Conservation (phyloP, 2,113 vertebrate genomes). For the Laticauda laticaudata region DNA sequence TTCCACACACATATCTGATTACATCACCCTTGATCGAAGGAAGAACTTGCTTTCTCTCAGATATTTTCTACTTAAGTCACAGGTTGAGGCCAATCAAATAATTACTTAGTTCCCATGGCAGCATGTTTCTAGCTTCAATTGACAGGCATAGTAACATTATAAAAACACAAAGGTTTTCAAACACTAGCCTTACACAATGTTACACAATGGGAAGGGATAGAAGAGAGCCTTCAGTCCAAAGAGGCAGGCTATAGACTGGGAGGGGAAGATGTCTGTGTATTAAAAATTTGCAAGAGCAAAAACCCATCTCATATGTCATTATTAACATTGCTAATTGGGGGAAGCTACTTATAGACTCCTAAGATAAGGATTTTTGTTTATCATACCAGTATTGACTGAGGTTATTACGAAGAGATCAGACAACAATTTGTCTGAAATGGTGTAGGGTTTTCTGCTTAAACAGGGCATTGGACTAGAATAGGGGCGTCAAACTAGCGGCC, state of each 20-base stretch:
- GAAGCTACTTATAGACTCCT: background rate
- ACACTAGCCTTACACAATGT: background rate
- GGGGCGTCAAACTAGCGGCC: too few relatives aligned
- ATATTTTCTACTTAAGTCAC: background rate
- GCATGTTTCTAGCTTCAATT: background rate
- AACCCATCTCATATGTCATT: background rate
- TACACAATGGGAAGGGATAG: background rate
- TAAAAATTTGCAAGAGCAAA: background rate
- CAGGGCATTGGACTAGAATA: background rate
- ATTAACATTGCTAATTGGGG: background rate
- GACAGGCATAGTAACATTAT: background rate
- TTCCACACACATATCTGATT: background rate
- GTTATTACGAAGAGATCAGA: background rate
- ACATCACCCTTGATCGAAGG: background rate
- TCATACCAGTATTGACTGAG: background rate
- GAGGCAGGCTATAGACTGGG: background rate
- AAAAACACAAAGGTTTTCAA: background rate
- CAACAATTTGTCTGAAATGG: background rate
- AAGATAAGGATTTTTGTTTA: background rate
- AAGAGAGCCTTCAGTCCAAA: background rate
- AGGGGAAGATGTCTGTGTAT: background rate
- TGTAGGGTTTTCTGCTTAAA: background rate
- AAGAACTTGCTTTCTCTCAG: background rate
- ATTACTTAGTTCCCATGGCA: background rate
- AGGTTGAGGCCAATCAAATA: background rate